Evolutionary conservation across 2,113 vertebrate genomes (phyloP).

Genomic region (Bujurquina vittata): DNA sequence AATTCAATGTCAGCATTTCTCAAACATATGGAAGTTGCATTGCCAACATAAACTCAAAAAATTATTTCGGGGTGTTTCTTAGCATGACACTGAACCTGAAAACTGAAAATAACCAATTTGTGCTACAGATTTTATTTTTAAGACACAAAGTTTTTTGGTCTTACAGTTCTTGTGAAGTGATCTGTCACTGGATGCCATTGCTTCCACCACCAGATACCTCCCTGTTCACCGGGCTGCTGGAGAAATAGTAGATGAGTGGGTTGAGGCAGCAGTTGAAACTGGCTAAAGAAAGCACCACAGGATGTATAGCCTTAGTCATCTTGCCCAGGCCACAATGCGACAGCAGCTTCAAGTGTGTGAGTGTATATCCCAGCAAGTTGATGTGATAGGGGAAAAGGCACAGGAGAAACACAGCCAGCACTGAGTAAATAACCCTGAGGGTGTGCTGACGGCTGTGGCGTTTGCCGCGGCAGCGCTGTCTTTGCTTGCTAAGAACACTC

Average conservation of each 20-base stretch:
- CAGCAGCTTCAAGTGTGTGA: slow-evolving; percentile 72
- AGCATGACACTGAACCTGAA: neutral
- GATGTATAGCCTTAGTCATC: slow-evolving; percentile 69
- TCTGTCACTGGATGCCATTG: slow-evolving; percentile 59
- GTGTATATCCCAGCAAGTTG: slow-evolving; percentile 78
- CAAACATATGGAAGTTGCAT: neutral
- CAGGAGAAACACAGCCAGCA: slow-evolving; percentile 75
- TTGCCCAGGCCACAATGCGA: slow-evolving; percentile 67
- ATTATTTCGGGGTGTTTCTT: neutral
- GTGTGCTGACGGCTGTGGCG: slow-evolving; percentile 47
- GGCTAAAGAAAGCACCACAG: slow-evolving; percentile 72
- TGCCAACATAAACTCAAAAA: neutral
- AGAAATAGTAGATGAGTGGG: slow-evolving; percentile 79
- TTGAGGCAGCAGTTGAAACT: slow-evolving; percentile 82
- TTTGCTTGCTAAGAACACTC: slow-evolving; percentile 53
- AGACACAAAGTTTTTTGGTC: neutral
- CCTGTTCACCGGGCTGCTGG: slow-evolving; percentile 63
- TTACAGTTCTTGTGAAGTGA: neutral
- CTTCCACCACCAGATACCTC: slow-evolving; percentile 28
- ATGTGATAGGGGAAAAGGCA: slow-evolving; percentile 79
- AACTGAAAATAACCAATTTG: neutral
- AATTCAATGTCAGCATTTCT: neutral
- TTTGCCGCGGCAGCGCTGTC: slow-evolving; percentile 32
- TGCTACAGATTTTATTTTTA: neutral
- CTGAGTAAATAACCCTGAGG: slow-evolving; percentile 76